A percentile compares a stretch with the other conserved stretches of the same genome.
These are phyloP conservation scores for Halisarca cf. caerulea DNA, from an alignment of 37 sponge, comb jelly and placozoan species.

Conservation along the genomic window DNA sequence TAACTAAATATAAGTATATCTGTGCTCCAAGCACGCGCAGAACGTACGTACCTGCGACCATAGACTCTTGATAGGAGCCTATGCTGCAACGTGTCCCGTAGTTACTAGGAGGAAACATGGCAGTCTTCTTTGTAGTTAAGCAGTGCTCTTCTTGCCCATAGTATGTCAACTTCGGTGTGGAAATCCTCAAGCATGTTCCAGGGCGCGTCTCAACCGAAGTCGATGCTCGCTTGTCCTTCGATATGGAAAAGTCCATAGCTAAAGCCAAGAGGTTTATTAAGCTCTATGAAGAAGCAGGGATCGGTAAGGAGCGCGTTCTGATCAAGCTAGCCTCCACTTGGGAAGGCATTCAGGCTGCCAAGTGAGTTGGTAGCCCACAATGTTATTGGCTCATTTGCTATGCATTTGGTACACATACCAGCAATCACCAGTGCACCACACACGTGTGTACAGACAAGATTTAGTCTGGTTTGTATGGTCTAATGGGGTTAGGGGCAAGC, in stretches of 20 bases:
- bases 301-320: constrained; percentile 89
- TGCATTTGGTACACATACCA: neutral
- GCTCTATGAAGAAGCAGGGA: constrained; percentile 88
- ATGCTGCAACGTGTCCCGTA: constrained; percentile 22
- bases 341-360: constrained; percentile 98
- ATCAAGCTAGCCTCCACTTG: constrained; percentile 96
- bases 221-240: constrained; percentile 96
- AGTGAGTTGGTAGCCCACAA: constrained; percentile 41
- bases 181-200: constrained; percentile 94
- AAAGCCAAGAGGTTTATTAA: constrained; percentile 92
- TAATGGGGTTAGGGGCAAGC: too few species aligned
- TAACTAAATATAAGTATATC: too few species aligned
- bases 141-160: neutral
- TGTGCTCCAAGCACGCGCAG: too few species aligned
- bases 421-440: neutral
- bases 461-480: too few species aligned
- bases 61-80: neutral
- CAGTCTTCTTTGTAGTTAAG: too few species aligned
- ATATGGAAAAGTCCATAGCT: constrained; percentile 77
- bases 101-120: too few species aligned
- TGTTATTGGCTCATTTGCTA: neutral
- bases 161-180: constrained; percentile 96
- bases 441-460: neutral
- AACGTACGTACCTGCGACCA: neutral
- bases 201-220: constrained; percentile 99